phyloP scores from a whole-genome alignment of 2,113 vertebrate genomes.

The Mustelus asterias region DNA sequence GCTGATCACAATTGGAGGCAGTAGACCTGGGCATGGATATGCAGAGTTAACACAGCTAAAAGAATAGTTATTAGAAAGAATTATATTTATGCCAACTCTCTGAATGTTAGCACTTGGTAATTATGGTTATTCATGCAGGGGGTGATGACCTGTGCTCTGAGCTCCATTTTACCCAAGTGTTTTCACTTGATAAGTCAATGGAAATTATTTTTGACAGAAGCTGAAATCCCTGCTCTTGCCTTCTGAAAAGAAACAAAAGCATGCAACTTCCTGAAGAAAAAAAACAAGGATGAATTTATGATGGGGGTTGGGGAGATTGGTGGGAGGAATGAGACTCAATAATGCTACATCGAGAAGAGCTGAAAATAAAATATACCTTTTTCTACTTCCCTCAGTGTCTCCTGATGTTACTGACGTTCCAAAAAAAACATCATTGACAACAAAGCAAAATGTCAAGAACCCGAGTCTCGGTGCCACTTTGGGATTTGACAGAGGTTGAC shows the following conservation, averaged over 20 bases:
- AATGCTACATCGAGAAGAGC: not conserved
- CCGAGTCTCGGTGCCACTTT: not conserved
- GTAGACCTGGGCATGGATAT: not conserved
- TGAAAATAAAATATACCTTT: not conserved
- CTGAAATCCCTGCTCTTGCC: not conserved
- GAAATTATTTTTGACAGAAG: not conserved
- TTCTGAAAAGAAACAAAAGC: not conserved
- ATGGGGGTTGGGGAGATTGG: no score
- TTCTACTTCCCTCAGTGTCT: not conserved
- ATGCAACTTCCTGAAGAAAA: not conserved
- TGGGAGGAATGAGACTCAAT: not conserved
- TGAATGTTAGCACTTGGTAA: constrained; percentile 12
- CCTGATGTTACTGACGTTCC: not conserved
- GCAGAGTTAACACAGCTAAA: not conserved
- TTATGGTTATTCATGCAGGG: not conserved
- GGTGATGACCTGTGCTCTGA: not conserved
- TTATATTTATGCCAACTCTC: constrained; percentile 11
- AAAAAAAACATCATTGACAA: not conserved
- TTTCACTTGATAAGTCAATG: not conserved
- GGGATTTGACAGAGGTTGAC: not conserved
- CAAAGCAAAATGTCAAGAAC: not conserved
- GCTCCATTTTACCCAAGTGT: not conserved
- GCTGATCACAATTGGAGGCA: constrained; percentile 33
- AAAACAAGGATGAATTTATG: not conserved
- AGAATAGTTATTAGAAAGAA: constrained; percentile 30